phyloP scores from a whole-genome alignment of 2,113 vertebrate genomes.

The Neoarius graeffei region DNA sequence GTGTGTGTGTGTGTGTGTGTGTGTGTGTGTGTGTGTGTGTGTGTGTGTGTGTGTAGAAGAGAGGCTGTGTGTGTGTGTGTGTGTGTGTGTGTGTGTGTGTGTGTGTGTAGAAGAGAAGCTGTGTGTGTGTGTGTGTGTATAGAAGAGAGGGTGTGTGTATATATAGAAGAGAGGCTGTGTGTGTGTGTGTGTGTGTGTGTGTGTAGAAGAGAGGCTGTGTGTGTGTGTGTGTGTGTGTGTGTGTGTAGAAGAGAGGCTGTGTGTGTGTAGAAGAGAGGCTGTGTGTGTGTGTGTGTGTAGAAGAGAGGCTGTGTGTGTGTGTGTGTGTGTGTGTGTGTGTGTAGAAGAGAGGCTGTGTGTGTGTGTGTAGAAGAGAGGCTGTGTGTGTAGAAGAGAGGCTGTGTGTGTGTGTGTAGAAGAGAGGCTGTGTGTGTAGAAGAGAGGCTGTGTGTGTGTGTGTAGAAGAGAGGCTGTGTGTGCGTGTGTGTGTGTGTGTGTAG shows the following conservation, averaged over 20 bases:
- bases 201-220: not conserved
- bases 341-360: not conserved
- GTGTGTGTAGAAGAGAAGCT: not conserved
- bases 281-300: not conserved
- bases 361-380: too few species aligned
- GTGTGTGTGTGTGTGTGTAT: constrained; percentile 9
- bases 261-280: too few species aligned
- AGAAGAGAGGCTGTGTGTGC: not conserved
- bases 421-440: constrained; percentile 1
- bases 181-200: not conserved
- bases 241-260: not conserved
- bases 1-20: not conserved
- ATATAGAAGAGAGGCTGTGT: not conserved
- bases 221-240: not conserved
- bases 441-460: not conserved
- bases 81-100: not conserved
- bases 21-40: not conserved
- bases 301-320: not conserved
- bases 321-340: not conserved
- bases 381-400: too few species aligned
- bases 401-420: not conserved
- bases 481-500: not conserved
- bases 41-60: not conserved
- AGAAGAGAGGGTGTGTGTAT: not conserved
- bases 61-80: not conserved